Base-by-base conservation (phyloP, 1,140 invertebrate species). In the Chironomus tepperi region DNA sequence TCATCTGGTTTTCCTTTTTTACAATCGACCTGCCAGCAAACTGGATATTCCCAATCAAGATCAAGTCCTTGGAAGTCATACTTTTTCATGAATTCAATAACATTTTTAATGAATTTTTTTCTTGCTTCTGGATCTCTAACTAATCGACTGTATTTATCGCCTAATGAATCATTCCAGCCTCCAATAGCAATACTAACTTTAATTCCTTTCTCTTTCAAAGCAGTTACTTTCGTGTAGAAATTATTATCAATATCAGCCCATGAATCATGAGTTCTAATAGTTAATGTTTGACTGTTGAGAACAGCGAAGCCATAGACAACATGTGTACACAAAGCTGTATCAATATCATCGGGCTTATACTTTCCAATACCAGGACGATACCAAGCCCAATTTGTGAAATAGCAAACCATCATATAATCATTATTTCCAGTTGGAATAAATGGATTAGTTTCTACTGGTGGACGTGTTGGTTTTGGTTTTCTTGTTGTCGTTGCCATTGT, bases 11-110 rank as follows among this genome's bases (percentile, higher is more conserved):
- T 88, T 0, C 92, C 92, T 79, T 90, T 91, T 12, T 87, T 87
- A 77, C 93, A 94, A 77, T 94, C 89, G 0, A 92, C 91, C 85
- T 93, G 86, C 85, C 88, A 89, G 77, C 88, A 89, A 70, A 87
- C 87, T 2, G 89, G 89, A 82, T 90, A 91, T 77, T 96, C 94
- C 94, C 93, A 96, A 80, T 95, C 94, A 16, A 96, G 83, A 82
- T 96, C 94, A 1, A 96, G 82, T 3, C 93, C 93, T 80, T 95
- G 92, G 77, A 95, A 95, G 24, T 88, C 87, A 77, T 94, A 89
- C 79, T 93, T 91, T 67, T 92, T 86, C 24, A 95, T 80, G 77
- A 95, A 94, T 73, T 87, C 83, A 0, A 95, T 77, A 0, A 88
- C 88, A 77, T 94, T 90, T 3, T 85, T 82, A 0, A 94, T 88